Evolutionary conservation across 1,140 invertebrate genomes (phyloP).

Genomic region (Bombus superbus): DNA sequence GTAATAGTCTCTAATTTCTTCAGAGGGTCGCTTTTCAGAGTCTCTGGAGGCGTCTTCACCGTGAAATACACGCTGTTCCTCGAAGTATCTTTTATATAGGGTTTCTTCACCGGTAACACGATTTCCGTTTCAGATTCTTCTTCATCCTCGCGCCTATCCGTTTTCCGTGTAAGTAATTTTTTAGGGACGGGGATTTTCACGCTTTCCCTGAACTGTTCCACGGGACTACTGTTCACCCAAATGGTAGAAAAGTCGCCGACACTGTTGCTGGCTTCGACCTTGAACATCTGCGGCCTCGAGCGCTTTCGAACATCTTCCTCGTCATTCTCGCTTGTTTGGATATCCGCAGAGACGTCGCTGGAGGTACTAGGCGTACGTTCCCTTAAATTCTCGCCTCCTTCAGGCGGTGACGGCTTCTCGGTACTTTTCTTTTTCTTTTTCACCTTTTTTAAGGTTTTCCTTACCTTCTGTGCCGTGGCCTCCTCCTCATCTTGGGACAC

Average conservation of each 20-base stretch:
- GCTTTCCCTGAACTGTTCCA: conserved; percentile 76
- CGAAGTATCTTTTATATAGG: conserved; percentile 75
- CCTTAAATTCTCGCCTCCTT: background rate
- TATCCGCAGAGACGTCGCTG: background rate
- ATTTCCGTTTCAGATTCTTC: conserved; percentile 60
- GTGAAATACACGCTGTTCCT: conserved; percentile 79
- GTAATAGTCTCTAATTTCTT: background rate
- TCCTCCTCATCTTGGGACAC: conserved; percentile 44
- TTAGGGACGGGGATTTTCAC: conserved; percentile 72
- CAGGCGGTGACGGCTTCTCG: conserved; percentile 30
- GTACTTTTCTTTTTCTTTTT: conserved; percentile 57
- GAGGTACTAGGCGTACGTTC: background rate
- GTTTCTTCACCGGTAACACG: conserved; percentile 73
- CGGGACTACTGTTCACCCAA: conserved; percentile 58
- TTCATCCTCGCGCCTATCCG: background rate
- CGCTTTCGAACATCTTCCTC: background rate
- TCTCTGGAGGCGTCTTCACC: conserved; percentile 68
- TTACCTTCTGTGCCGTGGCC: conserved; percentile 29
- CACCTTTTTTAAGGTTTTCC: conserved; percentile 53
- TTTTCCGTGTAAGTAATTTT: conserved; percentile 1
- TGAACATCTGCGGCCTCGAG: conserved; percentile 58
- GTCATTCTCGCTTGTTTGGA: background rate
- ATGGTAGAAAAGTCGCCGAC: conserved; percentile 76
- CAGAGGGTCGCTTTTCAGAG: conserved; percentile 33
- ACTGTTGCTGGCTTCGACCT: conserved; percentile 78